Percentiles rank a stretch among this genome's conserved stretches.
Conservation (phyloP, 1,140 invertebrate genomes). For the Palaemon carinicauda region DNA sequence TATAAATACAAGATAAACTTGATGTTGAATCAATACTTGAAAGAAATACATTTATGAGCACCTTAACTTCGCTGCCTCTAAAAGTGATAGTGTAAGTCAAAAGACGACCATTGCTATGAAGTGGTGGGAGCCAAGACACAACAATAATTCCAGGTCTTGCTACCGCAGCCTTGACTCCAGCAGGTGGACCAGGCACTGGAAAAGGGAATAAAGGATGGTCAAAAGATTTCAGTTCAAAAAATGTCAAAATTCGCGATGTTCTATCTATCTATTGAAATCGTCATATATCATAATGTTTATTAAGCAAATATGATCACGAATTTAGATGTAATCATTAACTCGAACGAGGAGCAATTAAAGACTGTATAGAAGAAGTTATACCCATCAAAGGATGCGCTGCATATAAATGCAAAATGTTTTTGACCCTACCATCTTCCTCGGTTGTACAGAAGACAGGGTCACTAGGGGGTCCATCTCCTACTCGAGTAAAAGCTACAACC, state of each 20-base stretch:
- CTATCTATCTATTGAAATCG: too few species aligned
- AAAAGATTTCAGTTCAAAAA: neutral
- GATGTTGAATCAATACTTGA: too few species aligned
- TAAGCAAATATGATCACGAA: too few species aligned
- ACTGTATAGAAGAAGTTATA: too few species aligned
- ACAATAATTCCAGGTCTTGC: slow-evolving; percentile 83
- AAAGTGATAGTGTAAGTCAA: slow-evolving; percentile 81
- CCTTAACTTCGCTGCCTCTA: slow-evolving; percentile 76
- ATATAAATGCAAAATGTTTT: too few species aligned
- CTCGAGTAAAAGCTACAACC: slow-evolving; percentile 68
- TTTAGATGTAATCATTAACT: too few species aligned
- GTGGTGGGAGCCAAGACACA: slow-evolving; percentile 83
- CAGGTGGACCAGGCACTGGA: slow-evolving; percentile 83
- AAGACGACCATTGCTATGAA: slow-evolving; percentile 77
- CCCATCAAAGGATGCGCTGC: too few species aligned
- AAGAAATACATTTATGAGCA: slow-evolving; percentile 10
- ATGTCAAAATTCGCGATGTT: too few species aligned
- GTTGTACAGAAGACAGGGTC: slow-evolving; percentile 66
- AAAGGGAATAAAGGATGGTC: neutral
- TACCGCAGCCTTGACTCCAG: slow-evolving; percentile 87
- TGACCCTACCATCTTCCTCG: slow-evolving; percentile 66
- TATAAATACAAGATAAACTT: neutral
- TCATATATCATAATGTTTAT: too few species aligned
- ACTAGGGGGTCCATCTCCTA: slow-evolving; percentile 69
- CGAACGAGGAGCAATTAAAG: too few species aligned